Conservation (phyloP, 2,797 vertebrate species). For the Lacerta agilis region DNA sequence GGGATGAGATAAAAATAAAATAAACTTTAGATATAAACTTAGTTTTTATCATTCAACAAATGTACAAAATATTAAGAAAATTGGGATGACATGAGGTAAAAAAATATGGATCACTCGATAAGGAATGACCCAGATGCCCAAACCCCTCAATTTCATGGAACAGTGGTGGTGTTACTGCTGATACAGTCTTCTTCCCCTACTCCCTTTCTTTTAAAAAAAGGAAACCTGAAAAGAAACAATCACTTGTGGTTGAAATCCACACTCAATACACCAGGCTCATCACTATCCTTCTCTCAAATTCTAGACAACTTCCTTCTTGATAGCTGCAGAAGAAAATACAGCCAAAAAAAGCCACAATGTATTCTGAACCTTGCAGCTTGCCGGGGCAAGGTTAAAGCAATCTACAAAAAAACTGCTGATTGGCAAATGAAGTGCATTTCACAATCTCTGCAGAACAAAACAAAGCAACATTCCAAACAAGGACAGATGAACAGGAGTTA, state of each 20-base stretch:
- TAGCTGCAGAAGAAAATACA: not conserved
- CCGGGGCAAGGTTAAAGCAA: not conserved
- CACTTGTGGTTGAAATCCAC: slow-evolving; percentile 7
- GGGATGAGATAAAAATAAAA: no score
- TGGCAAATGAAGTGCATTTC: not conserved
- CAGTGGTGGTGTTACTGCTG: not conserved
- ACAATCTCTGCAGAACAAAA: not conserved
- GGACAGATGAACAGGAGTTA: not conserved
- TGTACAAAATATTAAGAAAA: no score
- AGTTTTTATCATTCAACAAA: no score
- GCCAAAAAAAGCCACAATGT: not conserved
- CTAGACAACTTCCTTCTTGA: not conserved
- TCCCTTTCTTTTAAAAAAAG: not conserved
- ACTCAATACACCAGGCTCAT: not conserved
- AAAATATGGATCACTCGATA: no score
- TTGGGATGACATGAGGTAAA: no score
- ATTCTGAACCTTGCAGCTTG: no score
- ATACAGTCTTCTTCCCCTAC: not conserved
- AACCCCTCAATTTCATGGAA: not conserved
- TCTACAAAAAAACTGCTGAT: accelerated
- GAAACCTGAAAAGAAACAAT: not conserved
- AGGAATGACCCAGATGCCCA: no score
- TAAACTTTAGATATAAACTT: no score
- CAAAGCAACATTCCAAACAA: not conserved
- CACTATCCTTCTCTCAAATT: not conserved